Evolutionary conservation across 1,140 invertebrate species (phyloP).

Genomic region (Trichonephila inaurata): DNA sequence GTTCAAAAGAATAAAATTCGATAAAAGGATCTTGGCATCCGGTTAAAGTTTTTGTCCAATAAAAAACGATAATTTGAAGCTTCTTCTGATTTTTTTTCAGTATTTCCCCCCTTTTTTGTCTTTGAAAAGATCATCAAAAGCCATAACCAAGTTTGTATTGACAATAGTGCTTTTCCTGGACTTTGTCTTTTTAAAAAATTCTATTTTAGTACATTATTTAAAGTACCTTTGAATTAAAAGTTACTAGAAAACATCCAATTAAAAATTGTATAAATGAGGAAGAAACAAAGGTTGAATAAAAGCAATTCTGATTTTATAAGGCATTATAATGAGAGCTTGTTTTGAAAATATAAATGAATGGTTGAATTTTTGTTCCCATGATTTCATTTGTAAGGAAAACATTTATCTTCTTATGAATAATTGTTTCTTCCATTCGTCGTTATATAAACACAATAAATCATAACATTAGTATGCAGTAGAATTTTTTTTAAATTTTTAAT

Average conservation of each 20-base stretch:
- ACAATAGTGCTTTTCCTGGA: neutral
- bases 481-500: no score
- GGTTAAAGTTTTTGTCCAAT: neutral
- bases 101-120: neutral
- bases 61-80: slow-evolving; percentile 25
- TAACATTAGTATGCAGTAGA: no score
- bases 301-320: no score
- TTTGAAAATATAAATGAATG: no score
- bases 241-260: neutral
- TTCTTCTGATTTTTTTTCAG: slow-evolving; percentile 14
- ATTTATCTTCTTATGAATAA: no score
- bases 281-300: neutral
- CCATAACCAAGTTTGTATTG: neutral
- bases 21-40: slow-evolving; percentile 41
- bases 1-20: slow-evolving; percentile 52
- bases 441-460: no score
- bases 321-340: no score
- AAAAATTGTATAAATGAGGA: neutral
- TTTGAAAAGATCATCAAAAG: slow-evolving; percentile 25
- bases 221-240: no score
- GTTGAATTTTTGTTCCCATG: no score
- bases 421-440: no score
- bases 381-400: no score
- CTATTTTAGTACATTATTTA: neutral
- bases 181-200: neutral